Conservation (phyloP, 92 coral and sea anemone genomes). For the Actinernus sp. region DNA sequence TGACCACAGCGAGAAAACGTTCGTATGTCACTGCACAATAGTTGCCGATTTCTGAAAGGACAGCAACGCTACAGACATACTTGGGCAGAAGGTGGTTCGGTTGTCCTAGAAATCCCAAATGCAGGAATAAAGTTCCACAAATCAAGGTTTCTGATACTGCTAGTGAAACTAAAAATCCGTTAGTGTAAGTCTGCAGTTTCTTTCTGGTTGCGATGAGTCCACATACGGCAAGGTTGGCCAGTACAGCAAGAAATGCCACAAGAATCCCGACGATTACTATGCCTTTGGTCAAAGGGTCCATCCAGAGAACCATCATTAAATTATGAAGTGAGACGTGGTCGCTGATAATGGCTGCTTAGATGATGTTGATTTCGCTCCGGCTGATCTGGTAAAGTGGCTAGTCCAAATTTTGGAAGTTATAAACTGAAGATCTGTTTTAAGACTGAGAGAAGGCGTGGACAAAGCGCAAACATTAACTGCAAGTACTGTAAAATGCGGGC, state of each 20-base stretch:
- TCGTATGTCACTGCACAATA: slow-evolving; percentile 24
- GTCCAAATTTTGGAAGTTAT: no score
- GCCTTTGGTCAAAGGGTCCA: background rate
- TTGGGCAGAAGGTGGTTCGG: no score
- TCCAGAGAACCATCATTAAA: no score
- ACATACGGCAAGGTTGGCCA: background rate
- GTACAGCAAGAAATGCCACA: background rate
- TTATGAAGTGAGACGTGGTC: no score
- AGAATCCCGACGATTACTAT: background rate
- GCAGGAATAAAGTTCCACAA: background rate
- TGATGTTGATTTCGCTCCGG: no score
- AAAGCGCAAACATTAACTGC: no score
- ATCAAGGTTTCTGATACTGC: background rate
- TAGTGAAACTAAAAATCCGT: background rate
- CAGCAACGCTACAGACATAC: background rate
- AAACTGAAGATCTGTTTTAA: no score
- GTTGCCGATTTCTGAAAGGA: slow-evolving; percentile 25
- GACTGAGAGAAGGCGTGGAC: no score
- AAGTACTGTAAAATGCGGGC: no score
- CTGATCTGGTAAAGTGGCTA: no score
- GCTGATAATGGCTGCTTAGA: no score
- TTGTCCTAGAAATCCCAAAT: no score
- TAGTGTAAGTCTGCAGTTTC: background rate
- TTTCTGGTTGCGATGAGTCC: background rate
- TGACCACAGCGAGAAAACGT: slow-evolving; percentile 29